Evolutionary conservation across 2,113 vertebrate genomes (phyloP), one percentile per base, ranked within the genome.

Genomic region (Chiloscyllium plagiosum): DNA sequence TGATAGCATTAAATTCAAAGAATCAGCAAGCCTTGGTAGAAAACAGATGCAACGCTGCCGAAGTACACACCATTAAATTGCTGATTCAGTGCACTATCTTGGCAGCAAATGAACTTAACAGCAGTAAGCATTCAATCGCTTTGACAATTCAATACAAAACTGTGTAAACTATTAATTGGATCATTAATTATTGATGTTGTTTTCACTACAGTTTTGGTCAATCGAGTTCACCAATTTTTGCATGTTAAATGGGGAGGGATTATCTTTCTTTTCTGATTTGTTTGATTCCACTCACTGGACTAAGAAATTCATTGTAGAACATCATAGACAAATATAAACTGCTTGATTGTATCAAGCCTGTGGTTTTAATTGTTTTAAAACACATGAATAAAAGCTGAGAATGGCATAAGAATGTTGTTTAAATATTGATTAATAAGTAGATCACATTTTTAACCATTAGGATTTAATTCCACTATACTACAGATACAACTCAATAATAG

Each of bases 161-260:
- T 97, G 97, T 98, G 98, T 98, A 98, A 98, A 98, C 97, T 97
- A 98, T 98, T 98, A 98, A 98, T 98, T 98, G 98, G 97, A 97
- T 98, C 98, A 98, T 98, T 98, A 98, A 98, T 98, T 98, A 98
- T 97, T 98, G 97, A 98, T 97, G 96, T 97, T 97, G 87, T 96
- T 97, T 98, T 98, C 97, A 98, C 97, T 97, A 98, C 97, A 96
- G 97, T 97, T 97, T 86, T 47, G 97, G 96, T 96, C 47, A 85
- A 96, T 96, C 52, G 37, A 95, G 26, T 72, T 52, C 69, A 72
- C 10, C 92, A 47, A n/a, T 47, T 70, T 72, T 94, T 69, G 66
- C 37, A 8, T 69, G 70, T 94, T 70, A 50, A 94, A 47, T 94
- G 26, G 37, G 70, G 26, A 69, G 65, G 37, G 22, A 70, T 50